These are phyloP conservation scores for Corella eumyota DNA, from an alignment of 23 tunicate species.

Conservation along the genomic window DNA sequence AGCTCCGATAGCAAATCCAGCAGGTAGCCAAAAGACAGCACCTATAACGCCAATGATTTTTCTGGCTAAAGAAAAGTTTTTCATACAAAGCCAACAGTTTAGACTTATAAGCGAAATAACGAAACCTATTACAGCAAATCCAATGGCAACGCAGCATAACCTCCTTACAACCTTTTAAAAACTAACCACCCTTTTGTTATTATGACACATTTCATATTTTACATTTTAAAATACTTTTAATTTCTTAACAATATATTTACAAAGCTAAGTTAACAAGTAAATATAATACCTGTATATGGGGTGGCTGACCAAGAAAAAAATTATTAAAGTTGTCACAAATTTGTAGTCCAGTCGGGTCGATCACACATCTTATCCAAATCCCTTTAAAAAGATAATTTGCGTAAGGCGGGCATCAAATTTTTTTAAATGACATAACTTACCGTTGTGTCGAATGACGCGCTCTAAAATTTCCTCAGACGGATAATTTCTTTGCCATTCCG, in stretches of 20 bases:
- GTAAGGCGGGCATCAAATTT: too few species aligned
- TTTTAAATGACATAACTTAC: too few species aligned
- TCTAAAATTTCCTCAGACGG: conserved; percentile 38
- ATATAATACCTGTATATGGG: conserved; percentile 48
- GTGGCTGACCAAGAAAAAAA: conserved; percentile 60
- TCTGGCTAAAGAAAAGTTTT: conserved; percentile 16
- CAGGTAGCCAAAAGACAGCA: conserved; percentile 30
- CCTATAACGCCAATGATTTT: conserved; percentile 23
- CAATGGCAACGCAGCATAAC: conserved; percentile 30
- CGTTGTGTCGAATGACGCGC: conserved; percentile 20
- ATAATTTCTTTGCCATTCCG: conserved; percentile 59
- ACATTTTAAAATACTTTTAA: too few species aligned
- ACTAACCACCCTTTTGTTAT: too few species aligned
- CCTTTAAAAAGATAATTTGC: too few species aligned
- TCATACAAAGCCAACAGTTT: conserved; percentile 63
- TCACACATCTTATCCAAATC: conserved; percentile 59
- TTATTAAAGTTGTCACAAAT: conserved; percentile 61
- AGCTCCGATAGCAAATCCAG: conserved; percentile 44
- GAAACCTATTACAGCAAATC: conserved; percentile 33
- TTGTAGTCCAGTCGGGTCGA: conserved; percentile 68
- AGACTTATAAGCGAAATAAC: conserved; percentile 51
- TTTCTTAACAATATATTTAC: too few species aligned
- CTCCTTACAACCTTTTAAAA: conserved; percentile 88
- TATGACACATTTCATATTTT: too few species aligned
- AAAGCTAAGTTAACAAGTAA: too few species aligned